These are phyloP conservation scores for Callosobruchus maculatus DNA, from an alignment of 2,888 invertebrate genomes.

Conservation along the genomic window DNA sequence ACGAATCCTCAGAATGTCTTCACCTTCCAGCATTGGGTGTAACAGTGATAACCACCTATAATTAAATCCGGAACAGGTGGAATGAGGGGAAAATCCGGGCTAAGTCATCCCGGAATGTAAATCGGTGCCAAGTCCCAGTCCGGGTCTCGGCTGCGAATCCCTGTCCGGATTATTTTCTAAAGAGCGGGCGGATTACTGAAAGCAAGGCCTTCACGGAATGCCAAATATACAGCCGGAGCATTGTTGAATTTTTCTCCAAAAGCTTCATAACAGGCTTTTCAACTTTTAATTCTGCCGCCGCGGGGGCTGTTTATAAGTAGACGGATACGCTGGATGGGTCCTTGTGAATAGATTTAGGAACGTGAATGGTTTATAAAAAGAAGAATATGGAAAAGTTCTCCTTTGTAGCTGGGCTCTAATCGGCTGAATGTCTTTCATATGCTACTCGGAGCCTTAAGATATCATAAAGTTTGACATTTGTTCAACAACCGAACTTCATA, in stretches of 20 bases:
- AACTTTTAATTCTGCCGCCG: not conserved
- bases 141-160: not conserved
- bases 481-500: too few species aligned
- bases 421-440: conserved; percentile 7
- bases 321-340: not conserved
- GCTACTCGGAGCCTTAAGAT: not conserved
- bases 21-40: not conserved
- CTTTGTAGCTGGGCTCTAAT: not conserved
- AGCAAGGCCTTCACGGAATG: conserved; percentile 24
- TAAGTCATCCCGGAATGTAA: conserved; percentile 37
- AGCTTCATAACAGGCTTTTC: not conserved
- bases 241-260: not conserved
- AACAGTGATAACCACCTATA: conserved; percentile 10
- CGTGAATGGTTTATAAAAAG: not conserved
- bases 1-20: not conserved
- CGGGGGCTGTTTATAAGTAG: not conserved
- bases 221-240: conserved; percentile 12
- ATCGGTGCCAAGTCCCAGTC: conserved; percentile 22
- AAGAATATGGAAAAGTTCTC: not conserved
- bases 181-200: conserved; percentile 29
- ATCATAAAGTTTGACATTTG: too few species aligned
- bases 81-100: conserved; percentile 29
- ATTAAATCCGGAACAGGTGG: conserved; percentile 38
- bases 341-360: not conserved
- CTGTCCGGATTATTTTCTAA: conserved; percentile 37